These are phyloP conservation scores for Thereva unica DNA, from an alignment of 2,888 invertebrate genomes.

Conservation along the genomic window DNA sequence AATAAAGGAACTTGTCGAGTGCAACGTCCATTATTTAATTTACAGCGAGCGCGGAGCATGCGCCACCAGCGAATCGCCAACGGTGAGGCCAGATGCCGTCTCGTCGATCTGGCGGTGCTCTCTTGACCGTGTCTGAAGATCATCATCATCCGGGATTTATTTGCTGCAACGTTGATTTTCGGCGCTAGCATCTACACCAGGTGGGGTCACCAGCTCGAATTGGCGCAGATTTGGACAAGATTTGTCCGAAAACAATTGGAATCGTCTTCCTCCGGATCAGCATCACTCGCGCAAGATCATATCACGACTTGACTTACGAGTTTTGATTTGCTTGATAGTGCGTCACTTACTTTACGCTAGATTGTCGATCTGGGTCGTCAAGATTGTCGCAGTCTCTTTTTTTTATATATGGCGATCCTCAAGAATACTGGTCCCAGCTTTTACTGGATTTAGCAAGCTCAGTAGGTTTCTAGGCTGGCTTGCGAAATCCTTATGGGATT, in stretches of 20 bases:
- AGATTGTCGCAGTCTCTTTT: slow-evolving; percentile 20
- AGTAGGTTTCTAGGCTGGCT: slow-evolving; percentile 30
- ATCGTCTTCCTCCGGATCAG: too few species aligned
- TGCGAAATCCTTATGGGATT: slow-evolving; percentile 3
- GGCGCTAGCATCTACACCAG: background rate
- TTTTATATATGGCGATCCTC: background rate
- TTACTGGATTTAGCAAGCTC: slow-evolving; percentile 13
- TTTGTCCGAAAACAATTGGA: too few species aligned
- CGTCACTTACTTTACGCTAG: background rate
- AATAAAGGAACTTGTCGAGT: slow-evolving; percentile 32
- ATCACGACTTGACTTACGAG: too few species aligned
- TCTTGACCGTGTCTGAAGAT: slow-evolving; percentile 20
- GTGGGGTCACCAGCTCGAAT: too few species aligned
- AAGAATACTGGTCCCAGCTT: background rate
- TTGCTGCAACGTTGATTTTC: slow-evolving; percentile 10
- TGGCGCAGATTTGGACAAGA: too few species aligned
- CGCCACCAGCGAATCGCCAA: background rate
- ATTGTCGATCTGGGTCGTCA: slow-evolving; percentile 10
- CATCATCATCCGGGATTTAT: slow-evolving; percentile 16
- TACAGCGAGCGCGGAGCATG: slow-evolving; percentile 19
- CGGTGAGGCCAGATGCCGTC: slow-evolving; percentile 9
- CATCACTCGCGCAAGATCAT: too few species aligned
- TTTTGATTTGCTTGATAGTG: too few species aligned
- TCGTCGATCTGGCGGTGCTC: background rate
- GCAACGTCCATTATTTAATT: slow-evolving; percentile 34